A percentile compares a stretch with the other conserved stretches of the same genome.
phyloP scores from a whole-genome alignment of 2,113 vertebrate genomes.

The Cebidichthys violaceus region DNA sequence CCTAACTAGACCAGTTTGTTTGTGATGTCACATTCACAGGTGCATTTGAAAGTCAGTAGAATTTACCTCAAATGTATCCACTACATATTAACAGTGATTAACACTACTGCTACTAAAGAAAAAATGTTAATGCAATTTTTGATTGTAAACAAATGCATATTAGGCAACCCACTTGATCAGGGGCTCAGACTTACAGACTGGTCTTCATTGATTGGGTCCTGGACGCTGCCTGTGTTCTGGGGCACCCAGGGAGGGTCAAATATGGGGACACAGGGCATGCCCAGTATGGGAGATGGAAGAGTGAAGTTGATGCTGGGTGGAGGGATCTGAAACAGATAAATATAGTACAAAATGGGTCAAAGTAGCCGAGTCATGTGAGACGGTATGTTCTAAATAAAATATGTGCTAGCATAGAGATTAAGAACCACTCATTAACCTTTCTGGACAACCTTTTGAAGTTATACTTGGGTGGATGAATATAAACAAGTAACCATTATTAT shows the following conservation, averaged over 20 bases:
- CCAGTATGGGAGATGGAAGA: slow-evolving; percentile 96
- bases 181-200: slow-evolving; percentile 90
- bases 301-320: slow-evolving; percentile 99
- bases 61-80: neutral
- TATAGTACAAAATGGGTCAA: neutral
- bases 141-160: neutral
- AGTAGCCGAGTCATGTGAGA: neutral
- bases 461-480: neutral
- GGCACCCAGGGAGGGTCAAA: slow-evolving; percentile 99
- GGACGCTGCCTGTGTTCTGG: slow-evolving; percentile 96
- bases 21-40: slow-evolving; percentile 7
- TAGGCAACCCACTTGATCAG: neutral
- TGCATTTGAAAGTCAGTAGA: neutral
- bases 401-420: neutral
- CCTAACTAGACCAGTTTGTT: neutral
- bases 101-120: neutral
- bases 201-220: slow-evolving; percentile 98
- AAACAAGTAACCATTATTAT: neutral
- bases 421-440: neutral
- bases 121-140: neutral
- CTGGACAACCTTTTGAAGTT: neutral
- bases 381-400: neutral
- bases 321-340: slow-evolving; percentile 86
- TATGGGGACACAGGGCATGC: slow-evolving; percentile 98
- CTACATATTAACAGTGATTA: neutral